Conservation (phyloP, 2,113 vertebrate genomes). For the Triplophysa rosa region DNA sequence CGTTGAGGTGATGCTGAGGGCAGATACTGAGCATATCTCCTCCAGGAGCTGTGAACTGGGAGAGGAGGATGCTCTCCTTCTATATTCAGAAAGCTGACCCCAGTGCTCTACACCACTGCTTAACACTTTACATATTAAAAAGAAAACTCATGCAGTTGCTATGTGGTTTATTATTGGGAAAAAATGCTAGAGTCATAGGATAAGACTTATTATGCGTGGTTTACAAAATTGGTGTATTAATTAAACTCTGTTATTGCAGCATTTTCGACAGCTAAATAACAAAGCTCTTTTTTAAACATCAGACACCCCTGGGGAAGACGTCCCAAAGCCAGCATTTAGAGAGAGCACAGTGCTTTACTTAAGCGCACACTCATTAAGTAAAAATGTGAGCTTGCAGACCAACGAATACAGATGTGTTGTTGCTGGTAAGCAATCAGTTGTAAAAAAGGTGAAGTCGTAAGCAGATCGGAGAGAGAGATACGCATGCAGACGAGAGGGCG, state of each 20-base stretch:
- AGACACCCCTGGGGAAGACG: slow-evolving; percentile 20
- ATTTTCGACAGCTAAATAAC: slow-evolving; percentile 38
- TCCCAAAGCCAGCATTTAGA: slow-evolving; percentile 55
- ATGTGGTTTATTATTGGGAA: too few relatives aligned
- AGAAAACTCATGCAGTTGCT: too few relatives aligned
- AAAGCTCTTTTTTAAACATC: slow-evolving; percentile 15
- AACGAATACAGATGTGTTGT: slow-evolving; percentile 73
- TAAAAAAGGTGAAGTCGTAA: slow-evolving; percentile 67
- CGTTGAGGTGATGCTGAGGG: not conserved
- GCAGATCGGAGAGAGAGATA: slow-evolving; percentile 62
- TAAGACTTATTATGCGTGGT: not conserved
- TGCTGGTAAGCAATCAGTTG: slow-evolving; percentile 68
- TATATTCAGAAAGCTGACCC: not conserved
- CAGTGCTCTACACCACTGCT: not conserved
- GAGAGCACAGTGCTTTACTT: slow-evolving; percentile 59
- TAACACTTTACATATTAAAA: not conserved
- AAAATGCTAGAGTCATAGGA: too few relatives aligned
- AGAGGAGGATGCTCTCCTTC: not conserved
- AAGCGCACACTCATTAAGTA: slow-evolving; percentile 70
- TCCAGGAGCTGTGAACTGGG: not conserved
- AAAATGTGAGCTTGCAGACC: slow-evolving; percentile 67
- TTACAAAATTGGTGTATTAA: not conserved
- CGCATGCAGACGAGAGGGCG: slow-evolving; percentile 30
- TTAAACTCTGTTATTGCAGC: slow-evolving; percentile 20
- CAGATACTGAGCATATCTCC: not conserved